Conservation (phyloP, 2,113 vertebrate species). For the Furnarius figulus region DNA sequence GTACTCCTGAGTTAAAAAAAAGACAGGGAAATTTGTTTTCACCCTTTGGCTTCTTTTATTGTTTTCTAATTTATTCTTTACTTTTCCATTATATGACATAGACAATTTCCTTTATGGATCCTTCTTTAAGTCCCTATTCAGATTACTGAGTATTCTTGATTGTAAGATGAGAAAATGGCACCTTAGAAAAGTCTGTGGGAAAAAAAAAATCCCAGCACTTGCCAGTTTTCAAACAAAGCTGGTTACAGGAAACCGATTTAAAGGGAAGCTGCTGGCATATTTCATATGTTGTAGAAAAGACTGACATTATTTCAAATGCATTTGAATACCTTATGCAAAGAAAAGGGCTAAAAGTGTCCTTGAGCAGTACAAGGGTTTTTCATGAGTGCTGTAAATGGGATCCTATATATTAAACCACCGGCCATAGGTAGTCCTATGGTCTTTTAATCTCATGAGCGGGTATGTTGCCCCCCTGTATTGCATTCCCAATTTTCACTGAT, state of each 20-base stretch:
- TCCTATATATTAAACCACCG: not conserved
- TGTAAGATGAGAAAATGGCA: slow-evolving; percentile 34
- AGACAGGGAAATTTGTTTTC: slow-evolving; percentile 28
- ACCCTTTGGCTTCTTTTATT: slow-evolving; percentile 38
- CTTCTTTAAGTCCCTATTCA: not conserved
- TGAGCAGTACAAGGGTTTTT: slow-evolving; percentile 33
- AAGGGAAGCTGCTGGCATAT: slow-evolving; percentile 29
- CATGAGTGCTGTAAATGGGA: not conserved
- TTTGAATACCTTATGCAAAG: slow-evolving; percentile 34
- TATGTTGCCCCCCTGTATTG: not conserved
- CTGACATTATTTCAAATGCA: slow-evolving; percentile 45
- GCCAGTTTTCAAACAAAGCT: slow-evolving; percentile 64
- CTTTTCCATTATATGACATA: slow-evolving; percentile 32
- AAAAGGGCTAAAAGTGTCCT: slow-evolving; percentile 31
- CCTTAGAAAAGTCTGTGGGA: not conserved
- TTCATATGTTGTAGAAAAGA: slow-evolving; percentile 41
- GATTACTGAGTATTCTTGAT: slow-evolving; percentile 10
- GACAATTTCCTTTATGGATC: slow-evolving; percentile 19
- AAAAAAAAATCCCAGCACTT: slow-evolving; percentile 4
- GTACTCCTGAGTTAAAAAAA: not conserved
- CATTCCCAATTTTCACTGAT: not conserved
- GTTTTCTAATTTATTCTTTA: slow-evolving; percentile 35
- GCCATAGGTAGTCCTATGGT: not conserved
- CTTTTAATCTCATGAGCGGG: not conserved
- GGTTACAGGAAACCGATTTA: slow-evolving; percentile 22